Base-by-base conservation (phyloP, 2,888 invertebrate genomes). In the Drosophila anomelani region DNA sequence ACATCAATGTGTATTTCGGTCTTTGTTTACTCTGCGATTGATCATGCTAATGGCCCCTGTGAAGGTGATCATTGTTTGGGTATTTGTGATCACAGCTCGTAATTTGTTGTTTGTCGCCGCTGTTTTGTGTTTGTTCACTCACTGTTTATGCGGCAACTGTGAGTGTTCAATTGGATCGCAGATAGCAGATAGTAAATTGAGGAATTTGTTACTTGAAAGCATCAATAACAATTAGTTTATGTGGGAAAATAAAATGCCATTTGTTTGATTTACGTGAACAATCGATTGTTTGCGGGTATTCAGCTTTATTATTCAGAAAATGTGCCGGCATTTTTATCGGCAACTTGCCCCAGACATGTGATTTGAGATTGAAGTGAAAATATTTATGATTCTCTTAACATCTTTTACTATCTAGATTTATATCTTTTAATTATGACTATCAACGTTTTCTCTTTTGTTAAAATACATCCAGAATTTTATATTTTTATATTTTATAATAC, bases 11-110 rank as follows among this genome's bases (percentile, higher is more conserved):
- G 17, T 47, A 51, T 51, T 51, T 51, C 55, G 55, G 59, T 26
- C 59, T 36, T 54, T 53, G 71, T 61, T 72, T 62, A 61, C 49
- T n/a, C 15, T 39, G 17, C 61, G 55, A 76, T 76, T 73, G 78
- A 61, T 68, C 67, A 44, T 76, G 49, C 29, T 49, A 46, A 39
- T 57, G 76, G 59, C 34, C 10, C 10, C 51, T 51, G 51, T 29
- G 46, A 68, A 56, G 56, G 34, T 47, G 69, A 68, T 68, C 32
- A 39, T 41, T 68, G 67, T 68, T 34, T 56, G 20, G 15, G 7
- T 41, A 32, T 38, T 61, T 67, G 38, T 55, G 55, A 34, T 67
- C 43, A 32, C 10, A 34, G 53, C 55, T 23, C 26, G 63, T 49
- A 62, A 62, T 64, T 49, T 61, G 47, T 26, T 59, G 44, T 36